Evolutionary conservation across 2,113 vertebrate species (phyloP).

Genomic region (Columba livia): DNA sequence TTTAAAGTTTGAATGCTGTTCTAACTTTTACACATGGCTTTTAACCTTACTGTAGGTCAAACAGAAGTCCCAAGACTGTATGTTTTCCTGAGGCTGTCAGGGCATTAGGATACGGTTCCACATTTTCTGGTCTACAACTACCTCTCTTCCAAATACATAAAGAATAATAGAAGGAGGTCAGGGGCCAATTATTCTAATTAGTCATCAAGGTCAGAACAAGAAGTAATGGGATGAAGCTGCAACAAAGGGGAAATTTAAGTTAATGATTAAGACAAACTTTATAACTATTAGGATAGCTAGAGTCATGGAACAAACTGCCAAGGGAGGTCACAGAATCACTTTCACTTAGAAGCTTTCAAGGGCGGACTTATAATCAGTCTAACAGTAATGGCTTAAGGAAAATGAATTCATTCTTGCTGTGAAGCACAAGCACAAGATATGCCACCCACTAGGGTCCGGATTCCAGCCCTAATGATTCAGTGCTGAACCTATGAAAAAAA

Average conservation of each 20-base stretch:
- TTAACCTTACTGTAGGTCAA: neutral
- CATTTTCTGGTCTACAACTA: neutral
- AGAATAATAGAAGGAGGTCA: constrained; percentile 51
- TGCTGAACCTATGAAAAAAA: neutral
- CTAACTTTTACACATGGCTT: neutral
- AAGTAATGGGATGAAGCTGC: constrained; percentile 39
- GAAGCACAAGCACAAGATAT: neutral
- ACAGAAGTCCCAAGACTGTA: neutral
- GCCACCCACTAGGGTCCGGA: neutral
- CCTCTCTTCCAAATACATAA: constrained; percentile 34
- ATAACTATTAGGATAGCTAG: constrained; percentile 61
- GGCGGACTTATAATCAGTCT: constrained; percentile 51
- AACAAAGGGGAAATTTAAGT: constrained; percentile 69
- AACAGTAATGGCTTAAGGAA: constrained; percentile 54
- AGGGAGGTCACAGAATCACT: constrained; percentile 53
- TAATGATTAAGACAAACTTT: constrained; percentile 70
- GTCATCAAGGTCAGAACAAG: constrained; percentile 56
- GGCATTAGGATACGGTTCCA: neutral
- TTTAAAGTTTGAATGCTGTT: neutral
- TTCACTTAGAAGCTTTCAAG: constrained; percentile 56
- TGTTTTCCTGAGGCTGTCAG: neutral
- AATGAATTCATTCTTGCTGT: constrained; percentile 59
- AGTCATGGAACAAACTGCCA: constrained; percentile 52
- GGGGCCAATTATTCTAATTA: constrained; percentile 63
- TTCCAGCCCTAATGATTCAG: neutral